These are phyloP conservation scores for Trisateles emortualis DNA, from an alignment of 2,888 invertebrate species.

Conservation along the genomic window DNA sequence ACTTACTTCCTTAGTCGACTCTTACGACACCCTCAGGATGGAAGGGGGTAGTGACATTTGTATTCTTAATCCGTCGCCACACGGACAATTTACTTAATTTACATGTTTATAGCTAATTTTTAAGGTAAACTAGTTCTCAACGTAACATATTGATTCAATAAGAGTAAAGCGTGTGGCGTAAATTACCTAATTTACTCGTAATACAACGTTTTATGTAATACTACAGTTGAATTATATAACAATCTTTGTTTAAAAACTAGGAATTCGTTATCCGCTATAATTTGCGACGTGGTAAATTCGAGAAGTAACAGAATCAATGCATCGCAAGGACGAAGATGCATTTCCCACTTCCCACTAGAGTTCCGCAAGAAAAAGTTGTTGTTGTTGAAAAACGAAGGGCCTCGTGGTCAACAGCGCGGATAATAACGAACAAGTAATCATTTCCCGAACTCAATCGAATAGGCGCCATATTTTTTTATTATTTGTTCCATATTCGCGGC, in stretches of 20 bases:
- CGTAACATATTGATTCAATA: background rate
- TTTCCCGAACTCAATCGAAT: conserved; percentile 55
- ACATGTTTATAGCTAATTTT: background rate
- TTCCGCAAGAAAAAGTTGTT: conserved; percentile 64
- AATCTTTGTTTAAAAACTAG: background rate
- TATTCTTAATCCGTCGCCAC: too few species aligned
- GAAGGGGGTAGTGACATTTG: too few species aligned
- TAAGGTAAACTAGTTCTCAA: background rate
- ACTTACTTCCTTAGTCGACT: too few species aligned
- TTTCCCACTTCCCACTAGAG: conserved; percentile 56
- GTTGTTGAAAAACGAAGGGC: conserved; percentile 57
- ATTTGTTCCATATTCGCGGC: conserved; percentile 12
- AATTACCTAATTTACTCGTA: background rate
- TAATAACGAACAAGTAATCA: conserved; percentile 56
- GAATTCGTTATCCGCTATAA: conserved; percentile 5
- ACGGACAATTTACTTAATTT: too few species aligned
- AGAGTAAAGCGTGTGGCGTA: background rate
- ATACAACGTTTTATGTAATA: background rate
- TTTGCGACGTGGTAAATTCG: conserved; percentile 17
- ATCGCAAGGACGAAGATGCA: conserved; percentile 55
- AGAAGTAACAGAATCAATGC: conserved; percentile 52
- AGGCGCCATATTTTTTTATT: conserved; percentile 21
- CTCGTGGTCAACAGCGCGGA: conserved; percentile 60
- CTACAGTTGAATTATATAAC: background rate
- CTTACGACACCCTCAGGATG: too few species aligned